Evolutionary conservation across 1,140 invertebrate species (phyloP), one percentile per base, ranked within the genome.

Genomic region (Solenopsis fugax): DNA sequence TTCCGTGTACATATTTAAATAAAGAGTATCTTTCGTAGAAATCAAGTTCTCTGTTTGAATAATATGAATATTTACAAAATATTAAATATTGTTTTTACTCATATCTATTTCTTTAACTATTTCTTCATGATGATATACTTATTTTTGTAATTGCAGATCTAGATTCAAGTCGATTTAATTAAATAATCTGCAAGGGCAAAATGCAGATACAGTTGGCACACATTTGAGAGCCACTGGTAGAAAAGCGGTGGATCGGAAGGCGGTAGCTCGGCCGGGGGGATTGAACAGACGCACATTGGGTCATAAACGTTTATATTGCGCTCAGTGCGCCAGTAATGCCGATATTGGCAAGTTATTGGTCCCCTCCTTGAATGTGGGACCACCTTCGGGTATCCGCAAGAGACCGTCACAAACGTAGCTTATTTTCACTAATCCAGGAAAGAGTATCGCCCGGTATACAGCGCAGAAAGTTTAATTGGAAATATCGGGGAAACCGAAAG

Each of bases 281-380:
- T 90, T 75, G 87, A 87, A 86, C 85, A 91, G 92, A 90, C 92
- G 87, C 90, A 92, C 92, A 94, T 92, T 93, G 93, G 93, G 90
- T 92, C 93, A 95, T 95, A 95, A 95, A 95, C 94, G 94, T 93
- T 95, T 94, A 95, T 95, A 95, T 95, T 94, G 94, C 94, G 92
- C 90, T 94, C 92, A 92, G 93, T 95, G 88, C 91, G 91, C 91
- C 88, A 90, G 92, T 93, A 92, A 94, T 94, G 90, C 88, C 93
- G 94, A 95, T 95, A 95, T 95, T 95, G 94, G 94, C 93, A 93
- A 95, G 94, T 95, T 95, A 95, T 95, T 95, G 94, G 94, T 89
- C 88, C 92, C 87, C 90, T 86, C 64, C 87, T 85, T 80, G 77
- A 67, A 90, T 58, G 50, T 13, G 54, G 18, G 37, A 69, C 64